Evolutionary conservation across 2,797 vertebrate species (phyloP).

Genomic region (Lepidocolaptes lacrymiger): DNA sequence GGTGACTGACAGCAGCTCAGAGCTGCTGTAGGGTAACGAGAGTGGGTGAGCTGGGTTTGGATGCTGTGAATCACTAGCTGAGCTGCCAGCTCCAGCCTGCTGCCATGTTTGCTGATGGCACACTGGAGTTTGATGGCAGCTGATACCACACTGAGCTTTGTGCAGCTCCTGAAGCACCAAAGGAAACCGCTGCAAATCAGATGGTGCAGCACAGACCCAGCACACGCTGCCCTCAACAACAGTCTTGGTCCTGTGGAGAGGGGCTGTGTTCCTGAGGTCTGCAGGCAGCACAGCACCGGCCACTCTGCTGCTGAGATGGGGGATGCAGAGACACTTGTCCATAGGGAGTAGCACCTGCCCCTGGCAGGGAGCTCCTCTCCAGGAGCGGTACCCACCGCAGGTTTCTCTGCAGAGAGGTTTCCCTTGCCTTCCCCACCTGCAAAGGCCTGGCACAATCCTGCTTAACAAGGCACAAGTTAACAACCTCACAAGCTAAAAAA

Average conservation of each 20-base stretch:
- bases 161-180: neutral
- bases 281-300: neutral
- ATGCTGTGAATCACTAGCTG: neutral
- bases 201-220: rapidly evolving
- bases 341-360: rapidly evolving
- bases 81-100: neutral
- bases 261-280: neutral
- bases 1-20: neutral
- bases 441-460: neutral
- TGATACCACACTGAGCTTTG: neutral
- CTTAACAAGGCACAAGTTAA: neutral
- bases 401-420: neutral
- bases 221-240: neutral
- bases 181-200: neutral
- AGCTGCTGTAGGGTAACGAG: neutral
- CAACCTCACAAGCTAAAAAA: neutral
- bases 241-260: rapidly evolving
- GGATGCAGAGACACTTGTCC: neutral
- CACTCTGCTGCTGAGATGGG: neutral
- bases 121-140: neutral
- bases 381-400: neutral
- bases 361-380: neutral
- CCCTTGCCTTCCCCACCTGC: rapidly evolving
- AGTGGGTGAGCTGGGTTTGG: neutral
- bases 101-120: neutral